Base-by-base conservation (phyloP, 2,888 invertebrate genomes). In the Alloplasta piceator region DNA sequence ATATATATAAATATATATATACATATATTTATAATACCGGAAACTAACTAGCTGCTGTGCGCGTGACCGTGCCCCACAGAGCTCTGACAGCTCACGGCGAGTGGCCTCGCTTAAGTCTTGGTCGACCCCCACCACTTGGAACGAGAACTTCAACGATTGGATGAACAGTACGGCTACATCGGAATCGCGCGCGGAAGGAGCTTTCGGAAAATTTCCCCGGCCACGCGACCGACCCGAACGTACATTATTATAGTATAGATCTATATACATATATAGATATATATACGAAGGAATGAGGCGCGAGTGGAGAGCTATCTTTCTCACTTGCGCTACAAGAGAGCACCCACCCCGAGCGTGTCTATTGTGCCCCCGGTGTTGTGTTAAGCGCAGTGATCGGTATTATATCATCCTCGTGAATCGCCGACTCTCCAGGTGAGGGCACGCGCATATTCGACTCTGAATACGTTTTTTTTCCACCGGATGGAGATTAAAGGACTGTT, bases 21-120 rank as follows among this genome's bases (percentile, higher is more conserved):
- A 64, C 48, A 10, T 55, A 56, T 46, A 41, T 63, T 61, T 76
- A 67, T 41, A 64, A 79, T 83, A 84, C 84, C 83, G 83, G 83
- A 84, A 84, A 84, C 84, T 78, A 63, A 78, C 74, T 81, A 67
- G 78, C 81, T 90, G 87, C 87, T 90, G 90, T 87, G 88, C 89
- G 92, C 92, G 91, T 92, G 90, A 91, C 90, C 92, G 92, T 91
- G 92, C 90, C 92, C 92, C 92, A 92, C 90, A 92, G 92, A 92
- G 92, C 92, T 92, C 92, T 92, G 92, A 92, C 92, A 92, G 91
- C 91, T 92, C 88, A 89, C 90, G 89, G 91, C 91, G 91, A 91
- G 91, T 91, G 91, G 91, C 91, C 91, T 91, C 92, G 91, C 92
- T 92, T 92, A 92, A 92, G 92, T 91, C 92, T 91, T 85, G 86